Evolutionary conservation across 1,140 invertebrate species (phyloP), one percentile per base, ranked within the genome.

Genomic region (Vollenhovia emeryi): DNA sequence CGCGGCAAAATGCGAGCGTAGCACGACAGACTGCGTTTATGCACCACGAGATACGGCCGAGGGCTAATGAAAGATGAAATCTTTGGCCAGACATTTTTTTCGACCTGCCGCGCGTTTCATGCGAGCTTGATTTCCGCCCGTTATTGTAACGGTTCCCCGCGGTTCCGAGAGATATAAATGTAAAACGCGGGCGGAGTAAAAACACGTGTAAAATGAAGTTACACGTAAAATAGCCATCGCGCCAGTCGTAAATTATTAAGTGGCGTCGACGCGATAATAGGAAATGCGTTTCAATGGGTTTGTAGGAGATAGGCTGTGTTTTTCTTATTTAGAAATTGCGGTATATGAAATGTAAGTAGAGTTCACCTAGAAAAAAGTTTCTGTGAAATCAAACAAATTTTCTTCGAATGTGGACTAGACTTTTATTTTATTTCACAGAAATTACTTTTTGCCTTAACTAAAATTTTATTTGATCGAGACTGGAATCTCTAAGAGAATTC

Each of bases 1-100:
- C 52, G 84, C 76, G 33, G 57, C 69, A 68, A 89, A 88, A 89
- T 86, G 87, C 59, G 84, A 88, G 50, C 71, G 48, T 83, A 50
- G 80, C 83, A 86, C 87, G 80, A 48, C 80, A 85, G 50, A 15
- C 52, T 21, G 66, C 78, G 59, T 82, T 82, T 82, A 82, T 57
- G 50, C 50, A 27, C 66, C 27, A 45, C 78, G 64, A 80, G 8
- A 33, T n/a, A 57, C 78, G 64, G 11, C 24, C 18, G 66, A 57
- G 11, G 66, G 50, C 66, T 82, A 82, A 82, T 73, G 50, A 82
- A 82, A 82, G 78, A 73, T 82, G 66, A 82, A 82, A 73, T 82
- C 66, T 82, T n/a, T 27, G 36, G 50, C 9, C 21, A 57, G 48
- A 43, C 40, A 24, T 82, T 82, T 82, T 78, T 82, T 79, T 43